Conservation (phyloP, 2,888 invertebrate genomes). For the Hydraecia micacea region DNA sequence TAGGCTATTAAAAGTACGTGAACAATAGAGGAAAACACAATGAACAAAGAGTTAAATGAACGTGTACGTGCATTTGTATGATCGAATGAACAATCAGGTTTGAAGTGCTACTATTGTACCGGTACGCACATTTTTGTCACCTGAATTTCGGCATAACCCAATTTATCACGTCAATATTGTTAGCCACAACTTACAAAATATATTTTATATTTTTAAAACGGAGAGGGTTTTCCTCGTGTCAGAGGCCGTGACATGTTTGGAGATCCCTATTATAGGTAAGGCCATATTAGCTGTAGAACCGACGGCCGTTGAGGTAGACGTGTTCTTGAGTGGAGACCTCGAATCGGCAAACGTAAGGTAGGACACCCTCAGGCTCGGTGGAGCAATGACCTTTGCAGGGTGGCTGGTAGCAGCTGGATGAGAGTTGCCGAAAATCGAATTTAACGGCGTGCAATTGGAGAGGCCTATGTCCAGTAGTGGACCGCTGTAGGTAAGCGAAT, state of each 20-base stretch:
- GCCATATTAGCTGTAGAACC: background rate
- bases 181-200: background rate
- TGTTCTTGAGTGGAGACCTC: no score
- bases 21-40: constrained; percentile 57
- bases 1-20: constrained; percentile 43
- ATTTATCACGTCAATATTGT: constrained; percentile 12
- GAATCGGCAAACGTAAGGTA: no score
- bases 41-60: constrained; percentile 64
- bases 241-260: background rate
- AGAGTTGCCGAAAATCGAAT: no score
- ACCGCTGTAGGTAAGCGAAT: background rate
- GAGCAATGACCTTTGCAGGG: no score
- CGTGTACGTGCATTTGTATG: constrained; percentile 60
- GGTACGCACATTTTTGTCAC: constrained; percentile 55
- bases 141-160: constrained; percentile 15
- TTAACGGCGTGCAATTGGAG: no score
- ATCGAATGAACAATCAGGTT: constrained; percentile 64
- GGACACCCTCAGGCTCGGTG: no score
- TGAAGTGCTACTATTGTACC: constrained; percentile 45
- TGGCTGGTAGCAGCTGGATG: no score
- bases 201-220: background rate
- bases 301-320: no score
- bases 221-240: background rate
- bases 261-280: background rate
- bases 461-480: no score